These are phyloP conservation scores for Ctenochaetus hawaiiensis DNA, from an alignment of 2,797 vertebrate species.

Conservation along the genomic window DNA sequence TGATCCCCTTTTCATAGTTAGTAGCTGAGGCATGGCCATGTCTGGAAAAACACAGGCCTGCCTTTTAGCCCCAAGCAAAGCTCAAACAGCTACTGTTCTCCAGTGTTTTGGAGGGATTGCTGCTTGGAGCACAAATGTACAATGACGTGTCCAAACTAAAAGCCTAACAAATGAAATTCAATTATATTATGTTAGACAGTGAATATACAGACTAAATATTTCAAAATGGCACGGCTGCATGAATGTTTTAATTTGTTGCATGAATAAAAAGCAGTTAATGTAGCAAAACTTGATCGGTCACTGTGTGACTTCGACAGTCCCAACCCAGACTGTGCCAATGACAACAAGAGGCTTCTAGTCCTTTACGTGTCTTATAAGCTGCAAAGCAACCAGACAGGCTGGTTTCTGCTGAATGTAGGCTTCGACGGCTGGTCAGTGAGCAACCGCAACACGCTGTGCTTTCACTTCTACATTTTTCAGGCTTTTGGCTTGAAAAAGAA, in stretches of 20 bases:
- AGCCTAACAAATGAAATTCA: not conserved
- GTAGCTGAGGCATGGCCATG: slow-evolving; percentile 41
- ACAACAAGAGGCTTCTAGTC: not conserved
- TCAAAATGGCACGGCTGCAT: not conserved
- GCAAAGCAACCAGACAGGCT: slow-evolving; percentile 63
- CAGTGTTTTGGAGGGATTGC: slow-evolving; percentile 55
- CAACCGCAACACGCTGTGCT: not conserved
- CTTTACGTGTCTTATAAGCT: slow-evolving; percentile 7
- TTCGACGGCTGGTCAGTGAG: slow-evolving; percentile 25
- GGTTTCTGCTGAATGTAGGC: slow-evolving; percentile 49
- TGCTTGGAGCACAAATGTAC: slow-evolving; percentile 15
- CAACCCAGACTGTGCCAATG: slow-evolving; percentile 5
- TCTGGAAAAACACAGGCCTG: slow-evolving; percentile 68
- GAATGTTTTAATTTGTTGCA: not conserved
- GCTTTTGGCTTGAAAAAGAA: slow-evolving; percentile 16
- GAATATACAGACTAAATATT: not conserved
- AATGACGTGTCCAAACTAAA: slow-evolving; percentile 16
- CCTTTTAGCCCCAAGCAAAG: slow-evolving; percentile 67
- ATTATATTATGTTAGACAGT: not conserved
- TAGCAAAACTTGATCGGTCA: slow-evolving; percentile 41
- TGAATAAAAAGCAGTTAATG: slow-evolving; percentile 1
- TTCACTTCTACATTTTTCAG: slow-evolving; percentile 21
- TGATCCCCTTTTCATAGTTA: slow-evolving; percentile 59
- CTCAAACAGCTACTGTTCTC: slow-evolving; percentile 54
- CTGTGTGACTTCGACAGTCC: slow-evolving; percentile 1